Evolutionary conservation across 1,140 invertebrate genomes (phyloP).

Genomic region (Myzus persicae): DNA sequence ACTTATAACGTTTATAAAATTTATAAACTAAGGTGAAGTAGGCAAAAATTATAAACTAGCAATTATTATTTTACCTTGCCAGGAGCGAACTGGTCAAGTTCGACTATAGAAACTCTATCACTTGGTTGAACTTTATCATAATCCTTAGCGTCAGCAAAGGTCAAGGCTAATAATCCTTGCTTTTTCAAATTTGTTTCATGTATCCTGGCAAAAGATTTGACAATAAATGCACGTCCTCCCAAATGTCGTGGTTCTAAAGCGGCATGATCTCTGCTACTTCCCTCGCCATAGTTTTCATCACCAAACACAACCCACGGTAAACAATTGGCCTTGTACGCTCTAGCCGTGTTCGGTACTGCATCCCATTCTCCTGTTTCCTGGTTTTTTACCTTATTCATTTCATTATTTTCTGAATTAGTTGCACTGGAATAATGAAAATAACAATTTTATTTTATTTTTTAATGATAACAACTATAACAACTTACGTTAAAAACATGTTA

Average conservation of each 20-base stretch:
- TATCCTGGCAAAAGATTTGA: constrained; percentile 98
- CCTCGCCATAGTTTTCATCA: constrained; percentile 97
- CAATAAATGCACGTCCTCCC: constrained; percentile 95
- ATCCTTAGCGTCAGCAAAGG: constrained; percentile 74
- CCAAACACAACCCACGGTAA: constrained; percentile 94
- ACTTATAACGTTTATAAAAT: too few relatives aligned
- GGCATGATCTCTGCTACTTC: constrained; percentile 92
- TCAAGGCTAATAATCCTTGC: constrained; percentile 95
- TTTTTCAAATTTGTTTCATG: constrained; percentile 99
- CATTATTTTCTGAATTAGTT: constrained; percentile 93
- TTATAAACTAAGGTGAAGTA: too few relatives aligned
- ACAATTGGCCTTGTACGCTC: constrained; percentile 90
- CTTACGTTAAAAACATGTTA: constrained; percentile 88
- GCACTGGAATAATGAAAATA: constrained; percentile 66
- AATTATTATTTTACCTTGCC: too few relatives aligned
- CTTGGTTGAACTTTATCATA: too few relatives aligned
- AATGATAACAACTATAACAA: too few relatives aligned
- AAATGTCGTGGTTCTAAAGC: constrained; percentile 93
- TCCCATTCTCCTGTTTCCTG: constrained; percentile 87
- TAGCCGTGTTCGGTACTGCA: constrained; percentile 90
- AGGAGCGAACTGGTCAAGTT: too few relatives aligned
- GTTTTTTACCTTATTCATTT: constrained; percentile 97
- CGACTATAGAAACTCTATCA: too few relatives aligned
- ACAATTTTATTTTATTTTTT: too few relatives aligned
- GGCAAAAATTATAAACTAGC: too few relatives aligned